These are phyloP conservation scores for Calyptomena viridis DNA, from an alignment of 2,113 vertebrate genomes.

Conservation along the genomic window DNA sequence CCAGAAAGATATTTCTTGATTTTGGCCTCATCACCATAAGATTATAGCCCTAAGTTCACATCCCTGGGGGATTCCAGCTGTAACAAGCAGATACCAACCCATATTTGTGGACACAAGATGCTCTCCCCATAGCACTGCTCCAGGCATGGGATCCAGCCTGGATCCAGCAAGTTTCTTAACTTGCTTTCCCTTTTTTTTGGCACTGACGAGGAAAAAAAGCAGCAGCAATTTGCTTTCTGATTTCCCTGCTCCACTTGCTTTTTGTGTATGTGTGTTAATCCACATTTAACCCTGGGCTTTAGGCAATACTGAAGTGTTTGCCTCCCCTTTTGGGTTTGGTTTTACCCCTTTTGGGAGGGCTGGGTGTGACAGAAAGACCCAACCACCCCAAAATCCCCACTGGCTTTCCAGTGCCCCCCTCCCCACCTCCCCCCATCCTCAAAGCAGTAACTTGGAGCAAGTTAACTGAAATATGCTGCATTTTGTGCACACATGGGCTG, in stretches of 20 bases:
- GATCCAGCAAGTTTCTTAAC: too few species aligned
- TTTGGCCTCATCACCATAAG: not conserved
- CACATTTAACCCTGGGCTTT: fast-evolving
- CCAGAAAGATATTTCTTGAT: not conserved
- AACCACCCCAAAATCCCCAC: not conserved
- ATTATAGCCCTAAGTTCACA: not conserved
- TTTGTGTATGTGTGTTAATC: too few species aligned
- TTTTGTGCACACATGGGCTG: fast-evolving
- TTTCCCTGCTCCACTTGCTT: not conserved
- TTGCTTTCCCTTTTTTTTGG: not conserved
- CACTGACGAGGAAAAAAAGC: not conserved
- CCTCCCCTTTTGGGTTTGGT: not conserved
- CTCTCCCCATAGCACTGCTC: not conserved
- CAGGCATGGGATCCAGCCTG: too few species aligned
- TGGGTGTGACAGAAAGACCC: not conserved
- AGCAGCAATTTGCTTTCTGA: not conserved
- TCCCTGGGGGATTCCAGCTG: conserved; percentile 3
- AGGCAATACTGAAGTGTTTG: not conserved
- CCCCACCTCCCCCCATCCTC: not conserved
- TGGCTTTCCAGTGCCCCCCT: not conserved
- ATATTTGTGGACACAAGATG: not conserved
- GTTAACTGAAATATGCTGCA: fast-evolving
- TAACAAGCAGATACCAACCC: not conserved
- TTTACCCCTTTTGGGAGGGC: not conserved
- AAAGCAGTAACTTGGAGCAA: not conserved